Evolutionary conservation across 1,140 invertebrate species (phyloP).

Genomic region (Subanguina moxae): DNA sequence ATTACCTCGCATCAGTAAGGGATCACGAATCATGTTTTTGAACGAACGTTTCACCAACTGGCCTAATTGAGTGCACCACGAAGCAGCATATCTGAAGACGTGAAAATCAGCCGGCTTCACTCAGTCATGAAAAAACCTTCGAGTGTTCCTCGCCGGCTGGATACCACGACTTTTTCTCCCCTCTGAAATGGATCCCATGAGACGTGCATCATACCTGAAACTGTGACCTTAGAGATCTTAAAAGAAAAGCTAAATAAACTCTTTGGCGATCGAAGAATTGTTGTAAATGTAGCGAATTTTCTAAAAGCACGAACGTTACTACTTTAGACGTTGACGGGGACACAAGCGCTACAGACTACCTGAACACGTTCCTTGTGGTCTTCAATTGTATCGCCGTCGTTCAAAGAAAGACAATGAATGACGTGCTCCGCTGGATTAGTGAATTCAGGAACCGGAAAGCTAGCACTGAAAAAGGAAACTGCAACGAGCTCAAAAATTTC

Average conservation of each 20-base stretch:
- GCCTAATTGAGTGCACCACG: constrained; percentile 78
- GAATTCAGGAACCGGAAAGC: not conserved
- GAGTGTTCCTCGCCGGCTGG: too few relatives aligned
- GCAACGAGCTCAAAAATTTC: not conserved
- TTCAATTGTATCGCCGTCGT: not conserved
- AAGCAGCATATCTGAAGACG: not conserved
- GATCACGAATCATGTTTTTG: constrained; percentile 78
- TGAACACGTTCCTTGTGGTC: not conserved
- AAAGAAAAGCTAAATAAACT: too few relatives aligned
- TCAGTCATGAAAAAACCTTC: too few relatives aligned
- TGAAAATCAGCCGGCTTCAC: too few relatives aligned
- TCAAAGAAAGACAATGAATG: not conserved
- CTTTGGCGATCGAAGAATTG: too few relatives aligned
- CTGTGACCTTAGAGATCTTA: too few relatives aligned
- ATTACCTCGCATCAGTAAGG: constrained; percentile 78
- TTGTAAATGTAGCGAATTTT: too few relatives aligned
- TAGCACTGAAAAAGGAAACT: not conserved
- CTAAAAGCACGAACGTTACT: too few relatives aligned
- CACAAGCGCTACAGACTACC: not conserved
- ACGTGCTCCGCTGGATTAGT: not conserved
- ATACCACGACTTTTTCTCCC: not conserved
- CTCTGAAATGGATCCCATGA: not conserved
- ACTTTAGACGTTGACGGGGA: not conserved
- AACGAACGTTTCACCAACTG: constrained; percentile 83
- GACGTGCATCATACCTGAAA: not conserved